Conservation (phyloP, 2,113 vertebrate genomes). For the Corythaixoides concolor region DNA sequence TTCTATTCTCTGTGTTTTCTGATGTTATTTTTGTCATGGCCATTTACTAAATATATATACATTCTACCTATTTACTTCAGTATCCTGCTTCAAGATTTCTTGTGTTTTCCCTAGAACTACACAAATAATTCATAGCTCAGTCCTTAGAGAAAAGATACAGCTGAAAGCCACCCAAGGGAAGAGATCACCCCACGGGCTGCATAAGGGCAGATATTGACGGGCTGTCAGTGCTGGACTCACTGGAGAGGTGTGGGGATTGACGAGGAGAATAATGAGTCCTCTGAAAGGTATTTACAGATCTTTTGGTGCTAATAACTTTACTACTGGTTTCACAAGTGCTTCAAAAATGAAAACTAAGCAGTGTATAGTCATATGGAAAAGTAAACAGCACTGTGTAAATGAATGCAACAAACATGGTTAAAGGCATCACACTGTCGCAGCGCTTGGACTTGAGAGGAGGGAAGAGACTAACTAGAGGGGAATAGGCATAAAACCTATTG, state of each 20-base stretch:
- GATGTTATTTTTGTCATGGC: background rate
- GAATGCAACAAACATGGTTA: background rate
- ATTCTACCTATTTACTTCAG: background rate
- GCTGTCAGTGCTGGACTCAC: background rate
- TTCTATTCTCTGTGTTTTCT: background rate
- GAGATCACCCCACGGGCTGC: background rate
- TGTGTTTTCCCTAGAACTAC: background rate
- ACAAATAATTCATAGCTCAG: constrained; percentile 25
- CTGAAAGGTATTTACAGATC: background rate
- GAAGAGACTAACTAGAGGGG: background rate
- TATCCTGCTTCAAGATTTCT: background rate
- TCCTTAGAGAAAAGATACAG: background rate
- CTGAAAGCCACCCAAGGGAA: background rate
- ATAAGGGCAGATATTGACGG: background rate
- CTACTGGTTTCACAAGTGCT: background rate
- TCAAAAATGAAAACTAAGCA: background rate
- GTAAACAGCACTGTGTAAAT: background rate
- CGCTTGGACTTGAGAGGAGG: accelerated
- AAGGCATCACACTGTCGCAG: background rate
- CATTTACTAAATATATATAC: constrained; percentile 2
- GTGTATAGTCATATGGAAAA: background rate
- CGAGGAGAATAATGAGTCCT: background rate
- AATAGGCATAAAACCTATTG: background rate
- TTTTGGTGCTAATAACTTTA: background rate
- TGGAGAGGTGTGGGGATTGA: background rate